Evolutionary conservation across 2,797 vertebrate species (phyloP).

Genomic region (Paguma larvata): DNA sequence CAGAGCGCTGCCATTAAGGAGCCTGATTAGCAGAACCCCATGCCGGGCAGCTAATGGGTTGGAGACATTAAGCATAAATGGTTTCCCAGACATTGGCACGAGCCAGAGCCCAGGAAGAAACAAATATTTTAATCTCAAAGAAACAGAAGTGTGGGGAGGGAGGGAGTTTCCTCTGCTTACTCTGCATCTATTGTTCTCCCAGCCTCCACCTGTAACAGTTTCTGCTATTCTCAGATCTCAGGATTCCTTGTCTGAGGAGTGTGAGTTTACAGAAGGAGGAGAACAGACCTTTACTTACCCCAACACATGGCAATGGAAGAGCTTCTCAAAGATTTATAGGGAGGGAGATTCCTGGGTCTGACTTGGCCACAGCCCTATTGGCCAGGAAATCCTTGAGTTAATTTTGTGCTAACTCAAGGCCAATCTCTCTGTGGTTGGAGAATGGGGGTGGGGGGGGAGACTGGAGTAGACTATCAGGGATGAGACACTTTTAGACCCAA

Average conservation of each 20-base stretch:
- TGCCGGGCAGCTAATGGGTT: slow-evolving; percentile 75
- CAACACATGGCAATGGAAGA: neutral
- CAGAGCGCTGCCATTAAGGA: slow-evolving; percentile 61
- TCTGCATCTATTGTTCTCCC: neutral
- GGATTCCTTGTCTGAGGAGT: neutral
- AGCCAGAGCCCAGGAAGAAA: slow-evolving; percentile 69
- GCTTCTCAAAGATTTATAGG: slow-evolving; percentile 14
- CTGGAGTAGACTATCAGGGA: neutral
- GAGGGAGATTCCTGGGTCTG: neutral
- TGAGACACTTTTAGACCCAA: neutral
- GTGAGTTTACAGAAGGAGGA: too few relatives aligned
- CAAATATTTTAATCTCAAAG: slow-evolving; percentile 77
- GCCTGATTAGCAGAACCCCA: slow-evolving; percentile 77
- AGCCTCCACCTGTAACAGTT: neutral
- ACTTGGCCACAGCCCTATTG: neutral
- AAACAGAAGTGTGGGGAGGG: neutral
- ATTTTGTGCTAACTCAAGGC: slow-evolving; percentile 33
- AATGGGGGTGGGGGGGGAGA: neutral
- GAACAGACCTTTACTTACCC: neutral
- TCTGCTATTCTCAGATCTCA: neutral
- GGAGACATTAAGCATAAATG: slow-evolving; percentile 77
- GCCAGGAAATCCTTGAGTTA: slow-evolving; percentile 24
- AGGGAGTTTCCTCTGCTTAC: neutral
- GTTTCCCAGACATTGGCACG: slow-evolving; percentile 57
- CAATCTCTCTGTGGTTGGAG: neutral